Base-by-base conservation (phyloP, 2,797 vertebrate species). In the Rhinichthys osculus region DNA sequence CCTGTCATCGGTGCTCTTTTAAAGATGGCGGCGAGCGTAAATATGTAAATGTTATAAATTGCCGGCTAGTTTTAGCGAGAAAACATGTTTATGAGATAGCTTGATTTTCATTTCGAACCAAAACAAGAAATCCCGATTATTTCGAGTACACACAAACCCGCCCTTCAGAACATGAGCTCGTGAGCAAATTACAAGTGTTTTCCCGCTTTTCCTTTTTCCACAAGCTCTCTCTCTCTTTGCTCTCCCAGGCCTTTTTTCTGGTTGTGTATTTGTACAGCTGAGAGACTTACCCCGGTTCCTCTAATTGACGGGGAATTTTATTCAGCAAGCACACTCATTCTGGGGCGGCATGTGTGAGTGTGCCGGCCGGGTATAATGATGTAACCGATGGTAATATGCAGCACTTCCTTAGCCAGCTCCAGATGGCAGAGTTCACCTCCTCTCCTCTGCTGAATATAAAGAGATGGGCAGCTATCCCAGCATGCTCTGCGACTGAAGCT, bases 161-260 rank as follows among this genome's bases (percentile, higher is more conserved):
- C 44, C n/a, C 44, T 84, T 84, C 33, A 62, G 54, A 85, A 64
- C 84, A 85, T 64, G 54, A 80, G 77, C 76, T 85, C 0, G 40
- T 79, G 76, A 85, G 67, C 84, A 85, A 85, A 73, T 85, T 73
- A 85, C 69, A 80, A 81, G 78, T 81, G 84, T 85, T 85, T 85
- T 30, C 54, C 40, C 1, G 2, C 78, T 85, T 73, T 80, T 44
- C 42, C 42, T n/a, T n/a, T 54, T 54, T 77, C 30, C 30, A 21
- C 40, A 35, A 57, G 14, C 38, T 66, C 84, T 57, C 47, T 3
- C 47, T 77, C 62, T 42, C 33, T 80, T 73, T 4, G 19, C 76
- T 85, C 64, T 85, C 64, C n/a, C 38, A 52, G 42, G 67, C 19
- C 42, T 50, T 71, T 71, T 78, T 30, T 67, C 44, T 80, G 54